Base-by-base conservation (phyloP, 1,140 invertebrate genomes). In the Pissodes strobi region DNA sequence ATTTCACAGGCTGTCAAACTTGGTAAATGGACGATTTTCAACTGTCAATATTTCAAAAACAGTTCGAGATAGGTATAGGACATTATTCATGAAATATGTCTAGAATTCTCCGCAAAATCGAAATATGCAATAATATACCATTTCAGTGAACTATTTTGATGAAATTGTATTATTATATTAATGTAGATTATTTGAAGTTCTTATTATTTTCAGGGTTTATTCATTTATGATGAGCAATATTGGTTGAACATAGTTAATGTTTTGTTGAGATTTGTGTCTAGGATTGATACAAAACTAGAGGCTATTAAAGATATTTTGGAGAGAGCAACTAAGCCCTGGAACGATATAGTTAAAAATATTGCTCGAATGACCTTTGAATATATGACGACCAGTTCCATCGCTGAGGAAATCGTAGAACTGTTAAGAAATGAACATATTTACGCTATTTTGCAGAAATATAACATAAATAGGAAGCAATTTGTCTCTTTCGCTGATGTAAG, bases 311-410 rank as follows among this genome's bases (percentile, higher is more conserved):
- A 27, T 2, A 53, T 73, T 9, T 46, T 72, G 22, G 61, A 72
- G 17, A 22, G n/a, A 13, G 64, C 72, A 5, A 15, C 27, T 18
- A 52, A 65, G 9, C 72, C 72, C 15, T 73, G 69, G 69, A 59
- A 52, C 18, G 45, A 68, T 18, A 30, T 9, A 9, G 23, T 71
- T 3, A 56, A 46, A n/a, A 34, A 68, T 45, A 70, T 73, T 12
- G 57, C 61, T 0, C 19, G 53, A n/a, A 53, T 39, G 15, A 30
- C 55, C 23, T 49, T 68, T 8, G 10, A 60, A 30, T 53, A 58
- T 57, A 25, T 37, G 6, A 67, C 49, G 9, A 43, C 6, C 27
- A 41, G 71, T 48, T 43, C 55, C 8, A n/a, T 71, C 12, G 63
- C 55, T 15, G 9, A 37, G 0, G 56, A 67, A 34, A 66, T 73